Conservation (phyloP, 1,140 invertebrate species). For the Cotesia typhae region DNA sequence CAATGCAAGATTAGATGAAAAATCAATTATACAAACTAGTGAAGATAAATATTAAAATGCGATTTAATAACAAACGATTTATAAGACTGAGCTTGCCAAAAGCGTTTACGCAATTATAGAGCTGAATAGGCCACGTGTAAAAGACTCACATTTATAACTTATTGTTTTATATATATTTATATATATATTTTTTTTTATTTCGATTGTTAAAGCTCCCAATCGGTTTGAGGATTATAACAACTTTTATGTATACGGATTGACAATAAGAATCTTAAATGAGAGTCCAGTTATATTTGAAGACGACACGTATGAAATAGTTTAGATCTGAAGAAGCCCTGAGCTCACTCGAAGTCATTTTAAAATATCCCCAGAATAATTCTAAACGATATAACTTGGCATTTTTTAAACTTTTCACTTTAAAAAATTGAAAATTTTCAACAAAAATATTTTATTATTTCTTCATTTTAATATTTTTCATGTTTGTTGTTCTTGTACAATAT, state of each 20-base stretch:
- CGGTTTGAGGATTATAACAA: slow-evolving; percentile 1
- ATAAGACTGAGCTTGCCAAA: slow-evolving; percentile 63
- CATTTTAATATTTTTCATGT: no score
- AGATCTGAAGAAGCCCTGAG: slow-evolving; percentile 51
- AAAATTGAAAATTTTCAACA: slow-evolving; percentile 36
- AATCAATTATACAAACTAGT: slow-evolving; percentile 16
- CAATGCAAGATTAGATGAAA: slow-evolving; percentile 47
- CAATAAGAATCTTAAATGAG: slow-evolving; percentile 34
- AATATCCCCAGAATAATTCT: slow-evolving; percentile 18
- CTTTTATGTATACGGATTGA: slow-evolving; percentile 41
- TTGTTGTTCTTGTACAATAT: no score
- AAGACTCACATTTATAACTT: slow-evolving; percentile 27
- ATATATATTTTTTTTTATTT: slow-evolving; percentile 20
- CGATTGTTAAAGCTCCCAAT: slow-evolving; percentile 20
- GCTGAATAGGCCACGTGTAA: slow-evolving; percentile 30
- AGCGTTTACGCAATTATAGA: slow-evolving; percentile 42
- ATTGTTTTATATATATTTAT: background rate
- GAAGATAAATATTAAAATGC: slow-evolving; percentile 27
- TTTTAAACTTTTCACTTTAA: slow-evolving; percentile 23
- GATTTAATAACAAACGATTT: slow-evolving; percentile 52
- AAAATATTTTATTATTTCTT: no score
- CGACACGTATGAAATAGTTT: slow-evolving; percentile 53
- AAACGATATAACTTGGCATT: slow-evolving; percentile 26
- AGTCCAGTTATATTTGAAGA: slow-evolving; percentile 37
- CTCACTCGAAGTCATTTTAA: slow-evolving; percentile 51